Base-by-base conservation (phyloP, 2,888 invertebrate species). In the Perizoma affinitatum region DNA sequence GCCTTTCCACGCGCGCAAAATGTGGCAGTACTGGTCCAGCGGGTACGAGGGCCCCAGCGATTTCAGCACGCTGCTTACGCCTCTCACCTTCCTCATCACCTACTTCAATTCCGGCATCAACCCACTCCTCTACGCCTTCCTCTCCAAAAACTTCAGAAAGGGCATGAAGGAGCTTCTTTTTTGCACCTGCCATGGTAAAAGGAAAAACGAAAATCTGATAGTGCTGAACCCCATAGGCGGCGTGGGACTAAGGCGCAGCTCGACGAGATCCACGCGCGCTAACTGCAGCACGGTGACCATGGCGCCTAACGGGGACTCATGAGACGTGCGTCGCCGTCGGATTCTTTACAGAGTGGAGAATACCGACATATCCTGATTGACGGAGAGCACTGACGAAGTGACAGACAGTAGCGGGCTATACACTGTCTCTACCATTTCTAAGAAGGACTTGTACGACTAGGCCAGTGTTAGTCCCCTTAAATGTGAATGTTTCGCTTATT, bases 71-170 rank as follows among this genome's bases (percentile, higher is more conserved):
- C 88, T 96, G 11, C 93, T 97, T 64, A 97, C 97, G 7, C 97
- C 98, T 0, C 93, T 97, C 63, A 97, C 97, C 34, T 97, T 97
- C 86, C 94, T 98, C 64, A 94, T 97, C 71, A 95, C 97, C 46
- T 98, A 97, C 84, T 95, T 96, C 86, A 98, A 98, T 92, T 97
- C 97, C 11, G 98, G 96, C 50, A 94, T 98, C 66, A 98, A 98
- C 88, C 98, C 98, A 0, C 90, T 98, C 54, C 93, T 98, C 6
- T 98, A 98, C 87, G 98, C 98, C 4, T 97, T 98, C 82, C 92
- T 98, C 54, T 94, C 94, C 5, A 95, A 96, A 65, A 96, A 96
- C 78, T 97, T 97, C 84, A 94, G 97, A 56, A 95, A 96, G 77
- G 97, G 97, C 22, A 97, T 98, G 95, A 93, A 95, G 64, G 97